Evolutionary conservation across 2,888 invertebrate species (phyloP).

Genomic region (Elysia crispata): DNA sequence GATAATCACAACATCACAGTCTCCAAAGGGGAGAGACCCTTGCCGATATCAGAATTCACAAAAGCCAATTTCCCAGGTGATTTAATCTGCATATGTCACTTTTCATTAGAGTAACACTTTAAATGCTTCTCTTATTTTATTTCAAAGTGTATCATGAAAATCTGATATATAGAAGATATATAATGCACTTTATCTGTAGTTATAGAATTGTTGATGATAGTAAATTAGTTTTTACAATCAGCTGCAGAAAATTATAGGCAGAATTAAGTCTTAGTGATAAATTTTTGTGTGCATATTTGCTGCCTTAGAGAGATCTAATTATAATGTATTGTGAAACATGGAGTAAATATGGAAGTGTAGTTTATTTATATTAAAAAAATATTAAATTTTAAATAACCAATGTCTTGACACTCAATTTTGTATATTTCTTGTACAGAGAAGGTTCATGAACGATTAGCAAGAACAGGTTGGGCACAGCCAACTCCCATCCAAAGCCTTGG

Average conservation of each 20-base stretch:
- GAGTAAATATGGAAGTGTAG: too few relatives aligned
- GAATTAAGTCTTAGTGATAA: too few relatives aligned
- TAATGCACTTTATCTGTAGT: too few relatives aligned
- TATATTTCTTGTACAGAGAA: slow-evolving; percentile 64
- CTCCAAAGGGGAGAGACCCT: slow-evolving; percentile 36
- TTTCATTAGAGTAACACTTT: not conserved
- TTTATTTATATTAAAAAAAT: too few relatives aligned
- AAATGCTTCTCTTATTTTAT: not conserved
- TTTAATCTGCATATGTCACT: not conserved
- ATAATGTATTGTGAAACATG: too few relatives aligned
- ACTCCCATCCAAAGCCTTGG: slow-evolving; percentile 97
- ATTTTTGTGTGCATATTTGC: too few relatives aligned
- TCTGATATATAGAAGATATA: too few relatives aligned
- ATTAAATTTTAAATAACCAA: too few relatives aligned
- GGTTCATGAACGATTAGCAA: slow-evolving; percentile 66
- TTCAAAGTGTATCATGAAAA: too few relatives aligned
- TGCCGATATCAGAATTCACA: slow-evolving; percentile 39
- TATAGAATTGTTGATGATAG: too few relatives aligned
- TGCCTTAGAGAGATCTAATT: too few relatives aligned
- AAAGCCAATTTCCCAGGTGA: slow-evolving; percentile 46
- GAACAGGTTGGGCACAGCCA: slow-evolving; percentile 81
- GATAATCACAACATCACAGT: slow-evolving; percentile 36
- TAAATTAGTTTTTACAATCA: not conserved
- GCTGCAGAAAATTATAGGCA: too few relatives aligned
- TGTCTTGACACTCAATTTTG: not conserved